Evolutionary conservation across 2,797 vertebrate genomes (phyloP).

Genomic region (Dendrocincla tyrannina): DNA sequence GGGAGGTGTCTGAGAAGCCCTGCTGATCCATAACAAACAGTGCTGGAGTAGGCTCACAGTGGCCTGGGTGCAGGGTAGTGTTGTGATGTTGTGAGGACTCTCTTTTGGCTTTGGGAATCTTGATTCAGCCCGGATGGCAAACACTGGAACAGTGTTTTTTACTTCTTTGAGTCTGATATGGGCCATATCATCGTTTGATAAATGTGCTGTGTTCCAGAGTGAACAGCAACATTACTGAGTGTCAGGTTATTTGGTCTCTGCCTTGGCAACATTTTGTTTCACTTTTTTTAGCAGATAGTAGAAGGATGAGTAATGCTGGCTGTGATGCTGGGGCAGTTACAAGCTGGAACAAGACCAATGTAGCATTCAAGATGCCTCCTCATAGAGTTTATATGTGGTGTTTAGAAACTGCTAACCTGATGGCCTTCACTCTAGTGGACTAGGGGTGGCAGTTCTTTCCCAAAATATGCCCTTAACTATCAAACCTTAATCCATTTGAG

Average conservation of each 20-base stretch:
- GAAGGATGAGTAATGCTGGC: neutral
- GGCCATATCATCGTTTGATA: neutral
- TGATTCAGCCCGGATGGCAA: neutral
- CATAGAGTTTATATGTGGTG: neutral
- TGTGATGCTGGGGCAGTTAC: neutral
- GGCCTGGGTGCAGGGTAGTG: neutral
- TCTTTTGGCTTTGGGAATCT: neutral
- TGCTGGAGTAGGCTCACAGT: neutral
- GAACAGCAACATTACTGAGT: neutral
- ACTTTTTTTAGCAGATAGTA: neutral
- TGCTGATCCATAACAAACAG: neutral
- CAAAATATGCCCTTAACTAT: neutral
- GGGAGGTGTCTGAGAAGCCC: neutral
- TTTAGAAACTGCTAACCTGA: neutral
- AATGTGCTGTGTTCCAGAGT: neutral
- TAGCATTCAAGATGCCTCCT: neutral
- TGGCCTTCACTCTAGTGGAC: neutral
- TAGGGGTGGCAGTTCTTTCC: neutral
- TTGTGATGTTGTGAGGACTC: neutral
- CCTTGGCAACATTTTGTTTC: neutral
- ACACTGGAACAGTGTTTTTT: neutral
- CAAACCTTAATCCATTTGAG: neutral
- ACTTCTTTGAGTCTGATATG: neutral
- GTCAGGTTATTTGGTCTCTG: neutral
- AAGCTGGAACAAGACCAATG: neutral